phyloP scores from a whole-genome alignment of 2,113 vertebrate species.

The Apodemus speciosus region DNA sequence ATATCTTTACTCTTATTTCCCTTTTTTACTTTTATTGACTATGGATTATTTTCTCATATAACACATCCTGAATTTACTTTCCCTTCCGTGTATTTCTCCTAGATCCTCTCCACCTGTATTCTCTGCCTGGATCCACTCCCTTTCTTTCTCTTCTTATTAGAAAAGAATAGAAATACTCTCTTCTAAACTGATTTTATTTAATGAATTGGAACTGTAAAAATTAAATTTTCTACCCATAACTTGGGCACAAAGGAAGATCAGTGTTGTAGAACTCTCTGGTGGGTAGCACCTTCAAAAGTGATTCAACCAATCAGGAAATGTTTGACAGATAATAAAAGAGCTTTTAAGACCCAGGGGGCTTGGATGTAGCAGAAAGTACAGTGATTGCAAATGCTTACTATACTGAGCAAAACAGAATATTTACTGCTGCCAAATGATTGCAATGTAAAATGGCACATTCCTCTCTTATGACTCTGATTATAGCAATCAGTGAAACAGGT shows the following conservation, averaged over 20 bases:
- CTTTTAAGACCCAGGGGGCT: not conserved
- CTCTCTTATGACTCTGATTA: slow-evolving; percentile 22
- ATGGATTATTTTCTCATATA: not conserved
- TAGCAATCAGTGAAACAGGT: not conserved
- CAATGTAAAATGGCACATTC: not conserved
- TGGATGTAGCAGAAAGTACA: slow-evolving; percentile 1
- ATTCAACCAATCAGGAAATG: slow-evolving; percentile 16
- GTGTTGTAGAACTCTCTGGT: slow-evolving; percentile 9
- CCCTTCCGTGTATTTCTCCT: not conserved
- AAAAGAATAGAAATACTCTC: not conserved
- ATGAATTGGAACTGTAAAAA: not conserved
- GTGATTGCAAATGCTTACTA: slow-evolving; percentile 15
- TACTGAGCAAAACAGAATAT: slow-evolving; percentile 3
- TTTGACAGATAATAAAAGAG: not conserved
- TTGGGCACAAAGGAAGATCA: slow-evolving; percentile 1
- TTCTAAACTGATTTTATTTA: slow-evolving; percentile 41
- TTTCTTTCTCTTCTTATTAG: not conserved
- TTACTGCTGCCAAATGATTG: not conserved
- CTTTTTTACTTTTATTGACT: not conserved
- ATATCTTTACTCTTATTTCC: not conserved
- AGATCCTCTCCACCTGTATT: not conserved
- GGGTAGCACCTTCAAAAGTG: not conserved
- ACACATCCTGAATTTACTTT: not conserved
- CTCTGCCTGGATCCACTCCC: not conserved
- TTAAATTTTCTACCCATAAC: not conserved